Evolutionary conservation across 2,888 invertebrate species (phyloP), one percentile per base, ranked within the genome.

Genomic region (Pachliopta kotzebuea): DNA sequence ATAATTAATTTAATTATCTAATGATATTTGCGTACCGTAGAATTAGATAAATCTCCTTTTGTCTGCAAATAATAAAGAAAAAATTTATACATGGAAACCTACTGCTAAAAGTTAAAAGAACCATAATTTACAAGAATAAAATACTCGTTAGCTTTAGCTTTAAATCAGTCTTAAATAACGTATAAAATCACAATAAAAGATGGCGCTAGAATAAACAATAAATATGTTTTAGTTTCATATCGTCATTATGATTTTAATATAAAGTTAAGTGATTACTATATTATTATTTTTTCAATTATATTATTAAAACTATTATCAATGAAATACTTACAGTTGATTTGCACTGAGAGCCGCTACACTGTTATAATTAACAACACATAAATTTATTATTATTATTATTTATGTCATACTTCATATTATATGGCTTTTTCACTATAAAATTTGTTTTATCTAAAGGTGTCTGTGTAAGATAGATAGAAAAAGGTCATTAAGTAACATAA

Each of bases 281-380:
- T n/a, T 45, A 3, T 45, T 7, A 6, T 45, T 45, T n/a, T 45
- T 18, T 7, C 18, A 6, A 18, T 2, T 18, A 42, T 18, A 18
- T 42, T 42, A 42, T 18, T 4, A 18, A 45, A 45, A 18, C 6
- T n/a, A n/a, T 45, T 26, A 6, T 21, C 20, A 2, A n/a, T 50
- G 1, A 54, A 26, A 9, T 21, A 56, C 56, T 56, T 56, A 56
- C 56, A 37, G 14, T 11, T 2, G 56, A 31, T 56, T 56, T 56
- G 56, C 56, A 56, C 21, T 29, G 29, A 31, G 56, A 56, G 21
- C 56, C 56, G 7, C 37, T 56, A 17, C 56, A 56, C 56, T 56
- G 56, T 37, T 37, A 37, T 21, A 4, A 52, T 21, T 11, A 21
- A 14, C 37, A 37, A 37, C 37, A 11, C 14, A 14, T 14, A 11